Conservation (phyloP, 2,797 vertebrate genomes). For the Monodelphis domestica region DNA sequence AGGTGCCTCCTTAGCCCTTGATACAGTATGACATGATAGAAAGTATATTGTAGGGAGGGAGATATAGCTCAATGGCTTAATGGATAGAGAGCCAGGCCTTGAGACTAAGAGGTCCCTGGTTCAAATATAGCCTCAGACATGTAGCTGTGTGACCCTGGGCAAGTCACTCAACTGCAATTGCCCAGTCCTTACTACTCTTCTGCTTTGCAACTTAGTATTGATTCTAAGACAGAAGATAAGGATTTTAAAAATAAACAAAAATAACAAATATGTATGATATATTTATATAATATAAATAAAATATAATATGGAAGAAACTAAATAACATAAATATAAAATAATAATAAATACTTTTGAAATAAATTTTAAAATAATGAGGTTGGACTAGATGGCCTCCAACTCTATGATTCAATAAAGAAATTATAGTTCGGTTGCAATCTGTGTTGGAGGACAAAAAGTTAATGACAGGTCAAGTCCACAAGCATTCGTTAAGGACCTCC, state of each 20-base stretch:
- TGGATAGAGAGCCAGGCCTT: too few relatives aligned
- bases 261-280: too few relatives aligned
- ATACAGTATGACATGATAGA: background rate
- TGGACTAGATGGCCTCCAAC: background rate
- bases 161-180: too few relatives aligned
- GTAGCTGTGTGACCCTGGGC: background rate
- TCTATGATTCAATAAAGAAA: background rate
- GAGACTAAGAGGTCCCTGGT: background rate
- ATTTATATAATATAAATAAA: too few relatives aligned
- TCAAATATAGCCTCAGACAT: background rate
- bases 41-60: background rate
- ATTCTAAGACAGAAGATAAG: too few relatives aligned
- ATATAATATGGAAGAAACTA: too few relatives aligned
- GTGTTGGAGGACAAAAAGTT: background rate
- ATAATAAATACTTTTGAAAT: too few relatives aligned
- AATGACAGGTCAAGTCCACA: background rate
- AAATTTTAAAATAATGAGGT: background rate
- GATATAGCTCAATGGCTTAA: too few relatives aligned
- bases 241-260: too few relatives aligned
- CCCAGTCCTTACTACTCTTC: too few relatives aligned
- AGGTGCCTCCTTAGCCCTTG: background rate
- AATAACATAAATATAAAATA: too few relatives aligned
- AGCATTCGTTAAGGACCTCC: background rate
- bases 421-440: background rate
- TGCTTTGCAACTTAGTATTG: too few relatives aligned